Percentiles rank a stretch among this genome's conserved stretches.
These are phyloP conservation scores for Eupsilia transversa DNA, from an alignment of 2,888 invertebrate genomes.

Conservation along the genomic window DNA sequence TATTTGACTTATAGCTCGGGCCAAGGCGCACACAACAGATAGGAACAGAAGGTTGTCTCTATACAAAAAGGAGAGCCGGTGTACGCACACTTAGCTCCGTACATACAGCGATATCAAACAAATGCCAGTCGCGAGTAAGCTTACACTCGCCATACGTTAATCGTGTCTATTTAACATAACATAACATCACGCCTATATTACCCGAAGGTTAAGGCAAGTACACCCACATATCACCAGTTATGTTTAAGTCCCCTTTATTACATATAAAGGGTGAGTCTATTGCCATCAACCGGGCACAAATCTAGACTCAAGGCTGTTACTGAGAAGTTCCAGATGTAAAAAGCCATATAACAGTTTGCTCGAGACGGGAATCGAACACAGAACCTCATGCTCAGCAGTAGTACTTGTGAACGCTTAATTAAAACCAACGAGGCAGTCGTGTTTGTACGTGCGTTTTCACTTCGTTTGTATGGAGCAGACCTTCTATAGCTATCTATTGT, in stretches of 20 bases:
- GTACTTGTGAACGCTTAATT: background rate
- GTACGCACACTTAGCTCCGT: background rate
- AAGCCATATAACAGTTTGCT: background rate
- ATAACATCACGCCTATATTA: too few species aligned
- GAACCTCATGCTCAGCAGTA: too few species aligned
- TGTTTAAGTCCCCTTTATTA: too few species aligned
- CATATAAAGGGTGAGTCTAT: background rate
- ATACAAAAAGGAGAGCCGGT: background rate
- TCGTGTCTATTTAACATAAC: background rate
- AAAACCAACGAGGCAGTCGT: background rate
- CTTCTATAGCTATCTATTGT: background rate
- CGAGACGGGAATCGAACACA: background rate
- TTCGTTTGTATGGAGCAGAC: background rate
- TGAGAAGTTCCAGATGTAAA: background rate
- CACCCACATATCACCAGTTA: background rate
- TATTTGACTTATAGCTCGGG: conserved; percentile 7
- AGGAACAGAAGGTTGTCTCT: background rate
- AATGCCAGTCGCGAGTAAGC: background rate
- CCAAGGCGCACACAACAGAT: background rate
- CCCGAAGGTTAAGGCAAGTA: background rate
- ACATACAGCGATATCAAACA: background rate
- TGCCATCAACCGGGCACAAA: background rate
- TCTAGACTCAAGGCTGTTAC: background rate
- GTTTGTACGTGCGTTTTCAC: background rate
- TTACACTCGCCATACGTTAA: background rate